phyloP scores from a whole-genome alignment of 2,888 invertebrate species.

The Acronicta aceris region DNA sequence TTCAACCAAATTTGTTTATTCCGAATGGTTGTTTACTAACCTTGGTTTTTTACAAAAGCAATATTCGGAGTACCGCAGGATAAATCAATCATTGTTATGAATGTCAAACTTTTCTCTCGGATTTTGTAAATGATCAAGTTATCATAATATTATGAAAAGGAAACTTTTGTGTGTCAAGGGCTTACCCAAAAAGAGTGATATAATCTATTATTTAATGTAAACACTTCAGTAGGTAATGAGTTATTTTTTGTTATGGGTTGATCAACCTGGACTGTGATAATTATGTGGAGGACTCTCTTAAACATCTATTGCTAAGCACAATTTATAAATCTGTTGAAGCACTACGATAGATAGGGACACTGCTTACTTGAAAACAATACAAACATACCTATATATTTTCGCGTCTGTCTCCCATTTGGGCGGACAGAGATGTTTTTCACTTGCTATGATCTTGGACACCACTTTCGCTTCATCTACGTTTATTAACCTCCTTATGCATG shows the following conservation, averaged over 20 bases:
- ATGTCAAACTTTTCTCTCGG: constrained; percentile 9
- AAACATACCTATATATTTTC: too few species aligned
- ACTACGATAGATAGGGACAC: too few species aligned
- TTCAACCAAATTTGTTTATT: constrained; percentile 35
- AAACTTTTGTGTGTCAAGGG: constrained; percentile 12
- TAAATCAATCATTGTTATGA: constrained; percentile 39
- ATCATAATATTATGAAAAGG: constrained; percentile 20
- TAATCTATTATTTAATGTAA: constrained; percentile 17
- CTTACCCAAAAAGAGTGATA: constrained; percentile 6
- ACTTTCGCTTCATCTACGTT: too few species aligned
- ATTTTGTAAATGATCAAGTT: constrained; percentile 18
- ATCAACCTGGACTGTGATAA: too few species aligned
- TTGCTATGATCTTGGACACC: too few species aligned
- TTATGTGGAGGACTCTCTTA: too few species aligned
- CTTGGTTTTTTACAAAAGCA: constrained; percentile 39
- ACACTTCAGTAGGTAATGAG: constrained; percentile 1
- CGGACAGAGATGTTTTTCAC: too few species aligned
- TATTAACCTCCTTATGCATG: too few species aligned
- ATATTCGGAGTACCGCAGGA: constrained; percentile 4
- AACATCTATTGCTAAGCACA: too few species aligned
- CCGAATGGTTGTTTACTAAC: constrained; percentile 7
- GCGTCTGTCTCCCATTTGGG: too few species aligned
- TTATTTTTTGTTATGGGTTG: background rate
- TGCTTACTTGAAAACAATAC: too few species aligned
- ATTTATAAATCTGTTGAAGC: too few species aligned